Base-by-base conservation (phyloP, 2,888 invertebrate species). In the Aleiodes leptofemur region DNA sequence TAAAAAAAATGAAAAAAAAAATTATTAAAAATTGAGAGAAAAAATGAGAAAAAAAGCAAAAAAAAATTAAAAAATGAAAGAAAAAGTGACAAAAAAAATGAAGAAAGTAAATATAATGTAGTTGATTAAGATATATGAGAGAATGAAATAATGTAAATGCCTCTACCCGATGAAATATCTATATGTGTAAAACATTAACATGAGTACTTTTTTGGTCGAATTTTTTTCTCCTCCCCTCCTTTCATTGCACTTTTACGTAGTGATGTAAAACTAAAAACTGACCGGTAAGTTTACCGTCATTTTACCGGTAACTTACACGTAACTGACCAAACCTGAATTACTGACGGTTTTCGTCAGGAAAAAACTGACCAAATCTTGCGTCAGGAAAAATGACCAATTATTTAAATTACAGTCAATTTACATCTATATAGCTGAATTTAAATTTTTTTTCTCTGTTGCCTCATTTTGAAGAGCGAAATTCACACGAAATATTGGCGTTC, bases 121-220 rank as follows among this genome's bases (percentile, higher is more conserved):
- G 51, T 51, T 51, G 51, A 68, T 51, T 23, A 61, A 9, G 59
- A 64, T 69, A 69, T 55, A 66, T 43, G 48, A 77, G 56, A 48
- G 48, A 74, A 74, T 71, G 51, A 72, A 51, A 31, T 68, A 53
- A 68, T 68, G 68, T 68, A 68, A 68, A 68, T 68, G 68, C 31
- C 68, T 64, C 48, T 50, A 68, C 14, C 48, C 64, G 51, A 68
- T 68, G 51, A 68, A 68, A 68, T 68, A 68, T 68, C 68, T 68
- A 68, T 50, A 68, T 68, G 68, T 68, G 51, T 68, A 31, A 68
- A 68, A 68, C 56, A 61, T 73, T 69, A 59, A 66, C 43, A 68
- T 59, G 48, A 48, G 59, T 38, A 16, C 13, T 51, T 68, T 29
- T 50, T 29, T 50, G 50, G 50, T 51, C n/a, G 0, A n/a, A 29